A percentile compares a stretch with the other conserved stretches of the same genome.
phyloP scores from a whole-genome alignment of 2,113 vertebrate genomes.

The Chionis minor region DNA sequence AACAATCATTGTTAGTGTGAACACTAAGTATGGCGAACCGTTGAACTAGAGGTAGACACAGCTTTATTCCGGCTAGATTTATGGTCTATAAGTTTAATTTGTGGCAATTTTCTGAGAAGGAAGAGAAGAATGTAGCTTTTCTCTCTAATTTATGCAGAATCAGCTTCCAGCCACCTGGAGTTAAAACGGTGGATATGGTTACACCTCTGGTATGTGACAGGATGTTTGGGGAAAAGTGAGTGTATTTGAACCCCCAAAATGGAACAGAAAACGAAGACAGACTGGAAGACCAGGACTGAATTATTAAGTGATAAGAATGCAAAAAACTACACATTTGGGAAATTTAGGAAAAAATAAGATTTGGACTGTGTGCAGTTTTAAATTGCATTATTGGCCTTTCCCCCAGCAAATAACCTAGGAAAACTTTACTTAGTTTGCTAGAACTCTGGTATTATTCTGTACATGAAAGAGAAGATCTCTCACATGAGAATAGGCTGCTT shows the following conservation, averaged over 20 bases:
- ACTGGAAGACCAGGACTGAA: slow-evolving; percentile 42
- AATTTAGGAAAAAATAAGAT: slow-evolving; percentile 22
- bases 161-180: slow-evolving; percentile 52
- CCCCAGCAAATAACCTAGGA: slow-evolving; percentile 37
- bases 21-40: not conserved
- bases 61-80: slow-evolving; percentile 14
- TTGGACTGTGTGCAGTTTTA: slow-evolving; percentile 37
- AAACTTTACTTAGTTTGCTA: slow-evolving; percentile 22
- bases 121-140: slow-evolving; percentile 29
- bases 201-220: slow-evolving; percentile 43
- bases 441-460: not conserved
- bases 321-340: slow-evolving; percentile 26
- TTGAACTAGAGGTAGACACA: not conserved
- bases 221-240: slow-evolving; percentile 34
- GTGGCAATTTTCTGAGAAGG: not conserved
- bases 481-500: not conserved
- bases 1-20: not conserved
- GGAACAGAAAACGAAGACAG: slow-evolving; percentile 38
- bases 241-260: slow-evolving; percentile 26
- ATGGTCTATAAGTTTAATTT: not conserved
- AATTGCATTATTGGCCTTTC: slow-evolving; percentile 50
- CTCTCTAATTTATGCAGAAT: slow-evolving; percentile 33
- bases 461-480: slow-evolving; percentile 5
- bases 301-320: slow-evolving; percentile 55
- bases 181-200: slow-evolving; percentile 15